Conservation (phyloP, 2,888 invertebrate genomes). For the Nasonia oneida region DNA sequence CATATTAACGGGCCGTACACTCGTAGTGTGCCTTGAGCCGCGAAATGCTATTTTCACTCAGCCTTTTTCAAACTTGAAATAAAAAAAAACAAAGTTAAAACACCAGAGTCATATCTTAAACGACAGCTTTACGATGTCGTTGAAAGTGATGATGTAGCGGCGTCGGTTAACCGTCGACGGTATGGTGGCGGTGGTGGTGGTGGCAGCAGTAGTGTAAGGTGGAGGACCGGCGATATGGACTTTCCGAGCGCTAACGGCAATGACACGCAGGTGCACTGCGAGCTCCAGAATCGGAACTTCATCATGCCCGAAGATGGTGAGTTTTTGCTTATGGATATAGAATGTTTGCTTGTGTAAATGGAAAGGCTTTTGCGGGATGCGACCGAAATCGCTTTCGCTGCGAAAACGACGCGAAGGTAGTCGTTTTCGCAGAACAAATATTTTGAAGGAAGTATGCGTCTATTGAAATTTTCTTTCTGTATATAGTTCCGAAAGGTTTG, state of each 20-base stretch:
- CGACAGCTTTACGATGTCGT: neutral
- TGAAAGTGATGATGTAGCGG: slow-evolving; percentile 34
- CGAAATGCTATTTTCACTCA: neutral
- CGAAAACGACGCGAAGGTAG: neutral
- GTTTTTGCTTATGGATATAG: slow-evolving; percentile 21
- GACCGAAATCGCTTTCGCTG: too few relatives aligned
- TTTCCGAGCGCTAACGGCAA: slow-evolving; percentile 66
- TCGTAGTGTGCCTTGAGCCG: too few relatives aligned
- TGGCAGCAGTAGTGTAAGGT: neutral
- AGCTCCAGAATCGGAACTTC: slow-evolving; percentile 69
- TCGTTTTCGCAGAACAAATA: neutral
- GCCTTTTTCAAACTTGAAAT: neutral
- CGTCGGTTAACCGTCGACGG: neutral
- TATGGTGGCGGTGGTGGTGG: slow-evolving; percentile 31
- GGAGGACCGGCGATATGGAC: slow-evolving; percentile 66
- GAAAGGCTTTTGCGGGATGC: neutral
- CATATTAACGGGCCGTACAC: too few relatives aligned
- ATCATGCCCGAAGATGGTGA: slow-evolving; percentile 71
- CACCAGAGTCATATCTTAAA: slow-evolving; percentile 2
- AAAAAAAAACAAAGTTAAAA: neutral
- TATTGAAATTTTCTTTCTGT: too few relatives aligned
- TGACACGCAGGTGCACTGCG: slow-evolving; percentile 69
- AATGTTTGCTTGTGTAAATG: too few relatives aligned
- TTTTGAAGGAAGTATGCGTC: neutral
- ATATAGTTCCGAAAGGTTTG: too few relatives aligned